Conservation (phyloP, 1,140 invertebrate species). For the Palaemon carinicauda region DNA sequence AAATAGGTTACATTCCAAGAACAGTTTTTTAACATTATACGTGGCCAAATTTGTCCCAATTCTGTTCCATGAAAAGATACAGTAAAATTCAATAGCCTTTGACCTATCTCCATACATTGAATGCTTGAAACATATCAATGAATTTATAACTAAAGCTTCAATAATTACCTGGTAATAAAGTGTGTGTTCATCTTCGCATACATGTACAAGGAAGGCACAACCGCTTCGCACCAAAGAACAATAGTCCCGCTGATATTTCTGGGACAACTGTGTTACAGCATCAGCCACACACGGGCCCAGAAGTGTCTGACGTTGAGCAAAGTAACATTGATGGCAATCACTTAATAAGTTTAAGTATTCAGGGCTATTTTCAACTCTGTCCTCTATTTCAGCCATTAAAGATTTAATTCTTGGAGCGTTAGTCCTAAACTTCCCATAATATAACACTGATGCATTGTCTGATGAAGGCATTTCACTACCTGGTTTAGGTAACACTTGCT, state of each 20-base stretch:
- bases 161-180: constrained; percentile 80
- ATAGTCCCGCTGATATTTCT: constrained; percentile 80
- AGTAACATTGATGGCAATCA: constrained; percentile 88
- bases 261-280: constrained; percentile 77
- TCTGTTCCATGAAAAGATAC: too few relatives aligned
- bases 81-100: too few relatives aligned
- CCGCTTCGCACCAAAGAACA: constrained; percentile 87
- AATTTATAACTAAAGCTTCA: constrained; percentile 66
- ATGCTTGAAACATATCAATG: neutral
- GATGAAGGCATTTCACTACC: constrained; percentile 60
- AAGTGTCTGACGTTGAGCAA: constrained; percentile 77
- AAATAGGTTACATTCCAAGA: too few relatives aligned
- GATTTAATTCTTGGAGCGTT: constrained; percentile 83
- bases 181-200: constrained; percentile 90
- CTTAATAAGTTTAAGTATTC: constrained; percentile 79
- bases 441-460: constrained; percentile 86
- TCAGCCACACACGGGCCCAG: constrained; percentile 79
- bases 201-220: constrained; percentile 87
- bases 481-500: constrained; percentile 70
- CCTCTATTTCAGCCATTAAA: constrained; percentile 83
- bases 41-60: too few relatives aligned
- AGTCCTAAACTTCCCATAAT: constrained; percentile 93
- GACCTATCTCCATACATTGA: too few relatives aligned
- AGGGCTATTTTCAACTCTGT: constrained; percentile 65
- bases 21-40: too few relatives aligned